Base-by-base conservation (phyloP, 2,888 invertebrate species). In the Alviniconcha strummeri region DNA sequence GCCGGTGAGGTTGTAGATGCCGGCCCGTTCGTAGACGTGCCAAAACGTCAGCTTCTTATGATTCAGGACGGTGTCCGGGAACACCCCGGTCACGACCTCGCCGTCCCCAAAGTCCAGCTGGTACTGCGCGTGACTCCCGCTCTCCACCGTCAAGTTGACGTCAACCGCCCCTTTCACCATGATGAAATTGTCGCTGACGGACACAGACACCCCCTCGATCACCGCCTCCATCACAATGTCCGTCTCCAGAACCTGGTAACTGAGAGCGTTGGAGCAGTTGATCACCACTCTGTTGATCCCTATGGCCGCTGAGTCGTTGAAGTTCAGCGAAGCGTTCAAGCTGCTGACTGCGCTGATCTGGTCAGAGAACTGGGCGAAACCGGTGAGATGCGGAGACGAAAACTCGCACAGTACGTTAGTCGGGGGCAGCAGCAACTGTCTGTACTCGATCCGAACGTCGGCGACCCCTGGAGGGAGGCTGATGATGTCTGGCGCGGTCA, bases 201-300 rank as follows among this genome's bases (percentile, higher is more conserved):
- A 6, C 19, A 82, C n/a, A 3, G 9, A 56, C 0, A 82, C 82
- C 4, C 67, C n/a, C 54, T 82, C 4, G 13, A 82, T 56, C 56
- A 69, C 57, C 15, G 82, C 84, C 82, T 90, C 88, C 19, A 89
- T 82, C 13, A 84, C 82, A 7, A 88, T 86, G 75, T 84, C 86
- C 5, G 85, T 84, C 54, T 84, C 83, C 15, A 89, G 78, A 0
- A 84, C 79, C 71, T 86, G 85, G 75, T 75, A 84, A 57, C 87
- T 88, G 9, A 90, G 57, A 15, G 81, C 82, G 74, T 90, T 90
- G 55, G 86, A 86, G 83, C 90, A 90, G 64, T 88, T 86, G 1
- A 89, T 83, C 15, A 76, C 71, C 3, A 89, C 77, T 13, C 83
- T 72, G 52, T 85, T 80, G 19, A 84, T 82, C 17, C 89, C 90